Evolutionary conservation across 1,140 invertebrate species (phyloP), one percentile per base, ranked within the genome.

Genomic region (Drosophila arizonae): DNA sequence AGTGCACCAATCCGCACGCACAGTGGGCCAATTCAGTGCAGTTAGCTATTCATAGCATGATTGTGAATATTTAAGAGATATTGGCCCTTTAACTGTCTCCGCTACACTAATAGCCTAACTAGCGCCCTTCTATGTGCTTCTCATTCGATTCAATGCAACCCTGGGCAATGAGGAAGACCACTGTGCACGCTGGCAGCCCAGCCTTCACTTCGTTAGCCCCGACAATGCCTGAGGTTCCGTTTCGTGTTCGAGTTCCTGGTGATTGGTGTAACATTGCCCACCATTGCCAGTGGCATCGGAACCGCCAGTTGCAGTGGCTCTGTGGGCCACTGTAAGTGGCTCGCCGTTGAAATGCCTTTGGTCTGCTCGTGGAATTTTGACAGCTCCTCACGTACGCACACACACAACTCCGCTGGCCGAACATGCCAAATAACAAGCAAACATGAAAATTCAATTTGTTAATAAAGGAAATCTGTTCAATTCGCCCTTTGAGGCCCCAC

Each of bases 371-470:
- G 48, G 52, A 21, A 54, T 68, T 64, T 65, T 68, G 60, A 77
- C 71, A 77, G 71, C 60, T 64, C 41, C 52, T 58, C 62, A 56
- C 61, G 28, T 62, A 57, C 43, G 24, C 41, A 41, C 55, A 56
- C 15, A 28, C 11, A 61, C 50, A 39, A 36, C 1, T 36, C 33
- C 33, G 8, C 11, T 24, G 26, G n/a, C 28, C 21, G 9, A 36
- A 51, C 39, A 55, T n/a, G 67, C 46, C 52, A 21, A 61, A 61
- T 63, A 57, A 62, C 46, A 56, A 30, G 60, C 77, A 51, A 72
- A 86, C 81, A 86, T 24, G 67, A 68, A 61, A 85, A 85, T 76
- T 86, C 78, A 86, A 85, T 85, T 85, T 85, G 70, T 69, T 77
- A 64, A 81, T 85, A 71, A 77, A 45, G 54, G 50, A 26, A 73